Conservation (phyloP, 2,113 vertebrate species). For the Ammodytes dubius region DNA sequence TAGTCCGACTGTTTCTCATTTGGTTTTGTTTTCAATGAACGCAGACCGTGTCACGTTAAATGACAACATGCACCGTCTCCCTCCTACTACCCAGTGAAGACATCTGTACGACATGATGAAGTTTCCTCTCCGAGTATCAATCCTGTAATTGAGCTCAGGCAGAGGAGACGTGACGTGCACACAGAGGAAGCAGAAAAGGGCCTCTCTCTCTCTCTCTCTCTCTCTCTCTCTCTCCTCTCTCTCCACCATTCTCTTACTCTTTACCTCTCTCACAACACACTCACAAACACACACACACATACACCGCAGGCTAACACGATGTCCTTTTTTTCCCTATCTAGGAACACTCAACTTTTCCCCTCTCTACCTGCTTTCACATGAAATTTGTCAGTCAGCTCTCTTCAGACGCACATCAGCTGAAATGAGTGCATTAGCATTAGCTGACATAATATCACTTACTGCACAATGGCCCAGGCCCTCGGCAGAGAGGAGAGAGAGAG, state of each 20-base stretch:
- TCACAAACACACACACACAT: not conserved
- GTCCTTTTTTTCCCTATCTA: not conserved
- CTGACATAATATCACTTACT: constrained; percentile 46
- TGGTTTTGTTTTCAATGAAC: constrained; percentile 61
- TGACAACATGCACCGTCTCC: constrained; percentile 74
- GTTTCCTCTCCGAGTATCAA: constrained; percentile 86
- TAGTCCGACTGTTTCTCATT: constrained; percentile 67
- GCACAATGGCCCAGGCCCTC: constrained; percentile 16
- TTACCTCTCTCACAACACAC: not conserved
- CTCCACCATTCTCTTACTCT: too few species aligned
- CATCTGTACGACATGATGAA: constrained; percentile 88
- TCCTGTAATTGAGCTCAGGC: constrained; percentile 86
- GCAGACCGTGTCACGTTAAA: constrained; percentile 78
- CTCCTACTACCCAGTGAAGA: constrained; percentile 80
- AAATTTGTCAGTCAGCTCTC: constrained; percentile 66
- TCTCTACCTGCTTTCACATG: constrained; percentile 60
- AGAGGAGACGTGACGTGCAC: constrained; percentile 83
- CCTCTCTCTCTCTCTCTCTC: constrained; percentile 14
- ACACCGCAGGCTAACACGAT: constrained; percentile 6
- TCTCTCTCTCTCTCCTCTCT: not conserved
- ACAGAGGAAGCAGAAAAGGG: constrained; percentile 71
- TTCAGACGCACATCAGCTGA: constrained; percentile 64
- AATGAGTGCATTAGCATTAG: constrained; percentile 68
- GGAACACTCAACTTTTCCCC: constrained; percentile 16
- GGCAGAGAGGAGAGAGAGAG: constrained; percentile 4